These are phyloP conservation scores for Drosophila obscura DNA, from an alignment of 1,140 invertebrate genomes.

Conservation along the genomic window DNA sequence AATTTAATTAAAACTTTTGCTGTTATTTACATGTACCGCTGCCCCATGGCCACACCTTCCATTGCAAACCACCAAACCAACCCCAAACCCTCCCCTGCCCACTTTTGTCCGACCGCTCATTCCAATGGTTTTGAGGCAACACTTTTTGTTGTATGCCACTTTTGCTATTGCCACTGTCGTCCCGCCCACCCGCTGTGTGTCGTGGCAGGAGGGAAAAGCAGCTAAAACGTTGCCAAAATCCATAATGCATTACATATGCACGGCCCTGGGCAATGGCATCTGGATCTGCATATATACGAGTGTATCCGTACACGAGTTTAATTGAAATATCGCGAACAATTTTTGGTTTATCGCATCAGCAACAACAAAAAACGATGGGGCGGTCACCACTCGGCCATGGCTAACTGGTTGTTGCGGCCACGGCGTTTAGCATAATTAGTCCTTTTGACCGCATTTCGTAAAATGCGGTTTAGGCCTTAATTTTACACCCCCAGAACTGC, in stretches of 20 bases:
- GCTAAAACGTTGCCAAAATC: conserved; percentile 58
- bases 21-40: conserved; percentile 69
- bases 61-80: background rate
- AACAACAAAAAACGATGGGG: conserved; percentile 21
- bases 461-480: conserved; percentile 61
- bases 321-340: conserved; percentile 73
- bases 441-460: conserved; percentile 67
- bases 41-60: background rate
- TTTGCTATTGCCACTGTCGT: conserved; percentile 3
- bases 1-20: conserved; percentile 82
- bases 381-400: conserved; percentile 44
- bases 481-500: conserved; percentile 21
- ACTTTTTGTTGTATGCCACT: conserved; percentile 13
- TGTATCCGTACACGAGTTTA: conserved; percentile 51
- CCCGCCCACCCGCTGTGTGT: too few species aligned
- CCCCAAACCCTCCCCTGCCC: background rate
- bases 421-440: conserved; percentile 79
- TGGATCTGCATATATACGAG: background rate
- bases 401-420: conserved; percentile 76
- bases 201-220: background rate
- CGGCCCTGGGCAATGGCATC: conserved; percentile 6
- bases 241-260: conserved; percentile 62
- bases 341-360: conserved; percentile 69
- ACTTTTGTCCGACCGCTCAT: background rate
- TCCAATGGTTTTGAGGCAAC: background rate